A percentile compares a stretch with the other conserved stretches of the same genome.
Conservation (phyloP, 2,113 vertebrate species). For the Oreochromis tanganicae region DNA sequence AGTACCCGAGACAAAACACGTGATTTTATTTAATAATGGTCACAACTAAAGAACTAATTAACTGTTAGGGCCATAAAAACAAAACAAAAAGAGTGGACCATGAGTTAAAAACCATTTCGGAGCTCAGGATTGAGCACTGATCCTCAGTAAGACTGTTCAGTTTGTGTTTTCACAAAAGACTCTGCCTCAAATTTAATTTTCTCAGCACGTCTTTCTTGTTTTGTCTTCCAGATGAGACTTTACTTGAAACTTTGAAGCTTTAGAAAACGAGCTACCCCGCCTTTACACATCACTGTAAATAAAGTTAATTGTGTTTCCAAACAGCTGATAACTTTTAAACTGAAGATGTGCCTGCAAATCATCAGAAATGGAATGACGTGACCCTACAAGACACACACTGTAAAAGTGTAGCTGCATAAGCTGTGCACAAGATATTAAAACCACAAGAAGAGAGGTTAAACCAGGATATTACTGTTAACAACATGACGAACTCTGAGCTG, state of each 20-base stretch:
- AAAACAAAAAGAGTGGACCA: accelerated
- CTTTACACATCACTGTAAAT: neutral
- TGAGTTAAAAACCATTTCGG: neutral
- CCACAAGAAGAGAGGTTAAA: neutral
- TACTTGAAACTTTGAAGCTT: neutral
- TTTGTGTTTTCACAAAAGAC: accelerated
- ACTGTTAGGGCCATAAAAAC: neutral
- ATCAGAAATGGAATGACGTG: neutral
- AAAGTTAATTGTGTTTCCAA: neutral
- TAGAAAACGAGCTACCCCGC: neutral
- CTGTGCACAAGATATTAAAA: neutral
- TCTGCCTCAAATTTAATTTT: neutral
- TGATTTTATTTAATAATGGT: neutral
- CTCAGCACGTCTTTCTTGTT: neutral
- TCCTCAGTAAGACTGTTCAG: neutral
- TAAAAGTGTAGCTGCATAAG: neutral
- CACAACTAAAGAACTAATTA: neutral
- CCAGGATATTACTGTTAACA: neutral
- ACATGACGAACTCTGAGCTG: neutral
- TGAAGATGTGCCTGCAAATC: neutral
- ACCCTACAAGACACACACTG: neutral
- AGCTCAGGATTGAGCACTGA: neutral
- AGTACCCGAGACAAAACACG: neutral
- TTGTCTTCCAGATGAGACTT: neutral
- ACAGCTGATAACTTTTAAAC: neutral